Base-by-base conservation (phyloP, 2,113 vertebrate genomes). In the Dendrocopos noguchii region DNA sequence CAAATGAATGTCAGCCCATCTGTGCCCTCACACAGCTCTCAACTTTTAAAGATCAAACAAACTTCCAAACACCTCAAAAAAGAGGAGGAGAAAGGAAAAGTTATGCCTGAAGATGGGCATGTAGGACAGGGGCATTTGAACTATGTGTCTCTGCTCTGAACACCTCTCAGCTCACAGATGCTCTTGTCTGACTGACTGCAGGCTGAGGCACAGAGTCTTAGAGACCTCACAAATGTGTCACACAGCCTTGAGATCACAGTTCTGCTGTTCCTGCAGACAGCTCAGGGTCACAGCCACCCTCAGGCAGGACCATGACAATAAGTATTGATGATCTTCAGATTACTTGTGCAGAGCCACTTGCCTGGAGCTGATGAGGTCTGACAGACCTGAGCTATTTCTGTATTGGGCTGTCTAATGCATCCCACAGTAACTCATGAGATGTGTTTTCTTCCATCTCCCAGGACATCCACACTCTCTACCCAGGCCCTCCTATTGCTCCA, bases 361-460 rank as follows among this genome's bases (percentile, higher is more conserved):
- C 44, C 29, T 34, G 66, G 39, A 80, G 91, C 76, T 84, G 70
- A 75, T 29, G 21, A 31, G 0, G 6, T 60, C 82, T 76, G 88
- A 39, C 82, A 87, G 31, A 61, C 46, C 50, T 36, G 66, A 28
- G 64, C 59, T 20, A 33, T 34, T 57, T 47, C 61, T 18, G 83
- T n/a, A 10, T 59, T 6, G 68, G n/a, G n/a, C 67, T 74, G 61
- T 31, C 42, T 63, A 17, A 8, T 13, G 67, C 61, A 83, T 39
- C 73, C 59, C 85, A 68, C 0, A 1, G 34, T 7, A 57, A 61
- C 42, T 34, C 3, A 0, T 5, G 42, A 57, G 1, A 15, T 3
- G 0, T 4, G 18, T 19, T 11, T 61, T 61, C 34, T 53, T 66
- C 55, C 44, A 20, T 12, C 50, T 47, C 50, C 29, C 59, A 47